Conservation (phyloP, 2,113 vertebrate species). For the Mobula hypostoma region DNA sequence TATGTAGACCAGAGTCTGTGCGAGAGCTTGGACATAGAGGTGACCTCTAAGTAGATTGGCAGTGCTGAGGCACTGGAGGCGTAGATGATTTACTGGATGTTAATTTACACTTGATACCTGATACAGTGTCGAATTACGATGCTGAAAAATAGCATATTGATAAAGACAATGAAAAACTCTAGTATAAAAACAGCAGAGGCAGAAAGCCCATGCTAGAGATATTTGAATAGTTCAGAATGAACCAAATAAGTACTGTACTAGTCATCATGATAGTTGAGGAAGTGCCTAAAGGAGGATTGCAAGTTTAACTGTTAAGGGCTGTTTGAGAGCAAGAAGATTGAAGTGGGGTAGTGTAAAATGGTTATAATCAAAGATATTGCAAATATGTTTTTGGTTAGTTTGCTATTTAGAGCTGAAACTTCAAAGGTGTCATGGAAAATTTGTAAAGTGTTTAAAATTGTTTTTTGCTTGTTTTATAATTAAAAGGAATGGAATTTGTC, state of each 20-base stretch:
- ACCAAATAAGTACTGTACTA: background rate
- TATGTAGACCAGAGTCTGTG: background rate
- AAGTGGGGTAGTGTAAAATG: too few relatives aligned
- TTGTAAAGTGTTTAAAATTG: too few relatives aligned
- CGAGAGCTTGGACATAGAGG: background rate
- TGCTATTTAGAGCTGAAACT: background rate
- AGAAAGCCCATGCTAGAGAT: background rate
- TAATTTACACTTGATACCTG: too few relatives aligned
- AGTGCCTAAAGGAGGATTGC: background rate
- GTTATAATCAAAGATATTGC: too few relatives aligned
- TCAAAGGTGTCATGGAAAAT: too few relatives aligned
- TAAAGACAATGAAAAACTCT: too few relatives aligned
- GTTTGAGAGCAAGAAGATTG: too few relatives aligned
- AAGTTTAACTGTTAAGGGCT: background rate
- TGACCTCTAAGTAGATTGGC: background rate
- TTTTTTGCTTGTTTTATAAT: too few relatives aligned
- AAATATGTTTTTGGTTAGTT: background rate
- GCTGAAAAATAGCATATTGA: too few relatives aligned
- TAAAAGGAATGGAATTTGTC: too few relatives aligned
- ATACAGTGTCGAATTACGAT: too few relatives aligned
- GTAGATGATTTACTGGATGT: background rate
- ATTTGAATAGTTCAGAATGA: background rate
- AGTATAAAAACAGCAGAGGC: background rate
- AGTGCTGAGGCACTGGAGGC: background rate
- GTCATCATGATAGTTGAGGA: background rate